phyloP scores from a whole-genome alignment of 2,113 vertebrate genomes.

The Pteruthius melanotis region DNA sequence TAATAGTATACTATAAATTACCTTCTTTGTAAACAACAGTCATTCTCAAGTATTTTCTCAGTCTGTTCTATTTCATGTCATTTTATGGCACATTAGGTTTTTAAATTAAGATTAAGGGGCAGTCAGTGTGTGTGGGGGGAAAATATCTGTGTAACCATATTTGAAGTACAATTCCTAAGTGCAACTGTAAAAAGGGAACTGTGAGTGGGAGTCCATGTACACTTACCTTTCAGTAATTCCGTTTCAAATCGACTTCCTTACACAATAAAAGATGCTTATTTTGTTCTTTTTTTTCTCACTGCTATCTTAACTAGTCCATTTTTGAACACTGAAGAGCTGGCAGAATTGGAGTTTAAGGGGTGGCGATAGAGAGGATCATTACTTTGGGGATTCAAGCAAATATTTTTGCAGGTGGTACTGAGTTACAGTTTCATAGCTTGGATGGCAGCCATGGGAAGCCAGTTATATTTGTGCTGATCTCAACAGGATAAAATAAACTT shows the following conservation, averaged over 20 bases:
- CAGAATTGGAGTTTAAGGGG: neutral
- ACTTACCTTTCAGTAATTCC: neutral
- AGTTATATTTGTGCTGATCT: neutral
- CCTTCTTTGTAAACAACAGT: constrained; percentile 45
- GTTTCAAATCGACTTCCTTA: neutral
- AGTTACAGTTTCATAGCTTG: neutral
- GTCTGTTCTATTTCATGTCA: constrained; percentile 1
- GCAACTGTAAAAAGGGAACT: neutral
- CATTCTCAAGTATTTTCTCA: constrained; percentile 32
- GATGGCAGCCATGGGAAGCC: neutral
- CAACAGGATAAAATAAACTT: neutral
- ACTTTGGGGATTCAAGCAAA: neutral
- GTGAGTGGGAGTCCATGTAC: neutral
- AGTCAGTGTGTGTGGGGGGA: neutral
- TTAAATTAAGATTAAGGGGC: neutral
- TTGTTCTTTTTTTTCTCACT: neutral
- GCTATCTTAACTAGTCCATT: neutral
- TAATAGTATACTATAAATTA: constrained; percentile 47
- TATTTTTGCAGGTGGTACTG: neutral
- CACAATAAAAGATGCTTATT: constrained; percentile 13
- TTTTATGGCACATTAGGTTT: neutral
- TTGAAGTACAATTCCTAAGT: neutral
- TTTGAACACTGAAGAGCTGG: neutral
- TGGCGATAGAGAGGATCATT: neutral
- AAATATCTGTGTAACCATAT: neutral